phyloP scores from a whole-genome alignment of 2,797 vertebrate genomes.

The Anguilla obscura region DNA sequence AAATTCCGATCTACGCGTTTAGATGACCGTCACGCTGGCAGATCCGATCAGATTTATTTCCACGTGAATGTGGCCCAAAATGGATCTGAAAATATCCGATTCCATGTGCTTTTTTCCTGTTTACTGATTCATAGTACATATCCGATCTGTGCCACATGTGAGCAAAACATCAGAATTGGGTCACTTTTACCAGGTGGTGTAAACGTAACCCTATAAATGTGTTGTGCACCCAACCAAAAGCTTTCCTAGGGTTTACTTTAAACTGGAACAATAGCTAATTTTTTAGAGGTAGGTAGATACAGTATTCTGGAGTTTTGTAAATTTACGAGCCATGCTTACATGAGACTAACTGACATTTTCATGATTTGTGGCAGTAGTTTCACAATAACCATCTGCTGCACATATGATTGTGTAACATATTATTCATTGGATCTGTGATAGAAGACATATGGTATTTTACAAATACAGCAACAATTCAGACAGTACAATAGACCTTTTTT shows the following conservation, averaged over 20 bases:
- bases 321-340: background rate
- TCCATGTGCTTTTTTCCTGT: too few species aligned
- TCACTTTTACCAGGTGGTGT: too few species aligned
- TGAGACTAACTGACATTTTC: background rate
- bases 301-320: background rate
- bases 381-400: background rate
- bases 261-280: background rate
- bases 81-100: too few species aligned
- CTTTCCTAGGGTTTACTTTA: background rate
- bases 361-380: constrained; percentile 6
- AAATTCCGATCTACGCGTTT: too few species aligned
- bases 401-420: background rate
- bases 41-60: too few species aligned
- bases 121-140: too few species aligned
- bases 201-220: background rate
- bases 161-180: too few species aligned
- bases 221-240: background rate
- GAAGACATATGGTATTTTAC: background rate
- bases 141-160: too few species aligned
- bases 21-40: too few species aligned
- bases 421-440: background rate
- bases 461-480: background rate
- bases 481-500: constrained; percentile 21
- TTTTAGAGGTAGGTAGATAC: constrained; percentile 25
- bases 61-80: too few species aligned